phyloP scores from a whole-genome alignment of 1,140 invertebrate genomes.

The Charaxes varanes region DNA sequence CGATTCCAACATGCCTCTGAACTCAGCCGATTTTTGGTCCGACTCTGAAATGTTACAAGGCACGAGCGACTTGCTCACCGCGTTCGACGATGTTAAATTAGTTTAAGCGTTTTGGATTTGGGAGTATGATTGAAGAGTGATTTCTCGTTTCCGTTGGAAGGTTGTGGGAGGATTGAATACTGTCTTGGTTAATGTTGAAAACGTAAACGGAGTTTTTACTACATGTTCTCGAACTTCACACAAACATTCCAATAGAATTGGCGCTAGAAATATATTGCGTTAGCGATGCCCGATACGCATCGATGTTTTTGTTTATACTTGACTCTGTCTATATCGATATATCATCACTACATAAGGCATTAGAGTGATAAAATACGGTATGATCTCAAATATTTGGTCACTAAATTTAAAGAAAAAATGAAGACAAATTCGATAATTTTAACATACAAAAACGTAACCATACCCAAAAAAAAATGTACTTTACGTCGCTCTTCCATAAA shows the following conservation, averaged over 20 bases:
- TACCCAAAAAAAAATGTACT: too few species aligned
- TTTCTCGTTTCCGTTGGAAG: constrained; percentile 35
- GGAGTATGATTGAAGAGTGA: constrained; percentile 33
- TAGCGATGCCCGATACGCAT: too few species aligned
- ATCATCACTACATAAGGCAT: too few species aligned
- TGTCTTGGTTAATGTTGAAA: constrained; percentile 7
- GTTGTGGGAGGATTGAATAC: constrained; percentile 21
- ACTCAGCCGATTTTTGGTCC: constrained; percentile 49
- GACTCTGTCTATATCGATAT: too few species aligned
- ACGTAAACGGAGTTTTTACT: constrained; percentile 11
- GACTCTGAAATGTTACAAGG: constrained; percentile 53
- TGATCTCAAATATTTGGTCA: too few species aligned
- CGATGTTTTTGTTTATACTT: too few species aligned
- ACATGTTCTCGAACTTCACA: constrained; percentile 28
- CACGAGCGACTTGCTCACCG: constrained; percentile 49
- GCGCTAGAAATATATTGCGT: constrained; percentile 27
- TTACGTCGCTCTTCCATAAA: too few species aligned
- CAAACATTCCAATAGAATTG: constrained; percentile 36
- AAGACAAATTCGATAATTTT: too few species aligned
- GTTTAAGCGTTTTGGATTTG: constrained; percentile 16
- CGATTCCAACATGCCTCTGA: constrained; percentile 37
- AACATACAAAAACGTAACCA: too few species aligned
- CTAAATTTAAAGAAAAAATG: too few species aligned
- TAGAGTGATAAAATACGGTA: too few species aligned
- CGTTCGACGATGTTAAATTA: constrained; percentile 60